Evolutionary conservation across 1,140 invertebrate genomes (phyloP).

Genomic region (Dysdera silvatica): DNA sequence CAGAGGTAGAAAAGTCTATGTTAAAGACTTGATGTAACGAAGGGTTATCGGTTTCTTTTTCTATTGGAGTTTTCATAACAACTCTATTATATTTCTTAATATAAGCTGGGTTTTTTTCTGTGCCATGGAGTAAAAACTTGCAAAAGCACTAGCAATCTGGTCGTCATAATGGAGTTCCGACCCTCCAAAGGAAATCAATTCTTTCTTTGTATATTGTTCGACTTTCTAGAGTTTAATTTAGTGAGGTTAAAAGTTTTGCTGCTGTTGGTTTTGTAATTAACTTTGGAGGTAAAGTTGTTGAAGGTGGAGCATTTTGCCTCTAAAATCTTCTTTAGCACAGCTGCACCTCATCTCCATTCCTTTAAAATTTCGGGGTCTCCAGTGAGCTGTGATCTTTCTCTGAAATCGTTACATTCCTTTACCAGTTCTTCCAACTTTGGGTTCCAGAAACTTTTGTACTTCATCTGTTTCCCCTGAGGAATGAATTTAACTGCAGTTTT

Average conservation of each 20-base stretch:
- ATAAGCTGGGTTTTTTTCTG: neutral
- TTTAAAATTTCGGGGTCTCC: neutral
- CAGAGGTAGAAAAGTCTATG: neutral
- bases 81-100: neutral
- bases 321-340: neutral
- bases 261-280: conserved; percentile 4
- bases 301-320: neutral
- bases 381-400: neutral
- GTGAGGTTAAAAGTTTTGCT: neutral
- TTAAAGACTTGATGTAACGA: neutral
- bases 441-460: conserved; percentile 3
- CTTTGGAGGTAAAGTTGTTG: conserved; percentile 2
- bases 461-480: neutral
- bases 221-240: neutral
- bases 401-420: neutral
- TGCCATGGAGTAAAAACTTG: neutral
- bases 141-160: neutral
- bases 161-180: too few relatives aligned
- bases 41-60: neutral
- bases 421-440: neutral
- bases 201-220: neutral
- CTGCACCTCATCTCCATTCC: neutral
- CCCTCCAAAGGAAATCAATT: too few relatives aligned
- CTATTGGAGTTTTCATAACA: neutral
- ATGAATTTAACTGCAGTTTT: neutral